Conservation (phyloP, 2,113 vertebrate genomes). For the Hepsetus odoe region DNA sequence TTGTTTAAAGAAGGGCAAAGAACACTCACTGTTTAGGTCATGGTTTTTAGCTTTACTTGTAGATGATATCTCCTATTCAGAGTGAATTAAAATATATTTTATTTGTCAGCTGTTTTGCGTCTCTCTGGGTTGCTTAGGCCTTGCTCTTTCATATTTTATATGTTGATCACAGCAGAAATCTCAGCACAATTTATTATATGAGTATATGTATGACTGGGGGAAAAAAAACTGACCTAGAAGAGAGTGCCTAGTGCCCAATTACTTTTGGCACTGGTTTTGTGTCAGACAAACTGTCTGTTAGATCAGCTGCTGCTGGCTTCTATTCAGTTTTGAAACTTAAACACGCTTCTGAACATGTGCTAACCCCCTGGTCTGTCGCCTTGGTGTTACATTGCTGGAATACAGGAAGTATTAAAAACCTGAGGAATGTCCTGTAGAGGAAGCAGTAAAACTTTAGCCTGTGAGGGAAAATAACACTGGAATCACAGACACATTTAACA, state of each 20-base stretch:
- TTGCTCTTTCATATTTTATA: neutral
- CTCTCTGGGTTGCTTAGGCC: neutral
- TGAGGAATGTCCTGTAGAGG: conserved; percentile 62
- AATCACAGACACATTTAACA: conserved; percentile 22
- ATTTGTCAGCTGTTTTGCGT: neutral
- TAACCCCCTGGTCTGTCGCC: neutral
- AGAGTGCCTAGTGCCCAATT: conserved; percentile 27
- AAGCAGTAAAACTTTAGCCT: conserved; percentile 30
- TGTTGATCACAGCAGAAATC: neutral
- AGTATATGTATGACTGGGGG: conserved; percentile 23
- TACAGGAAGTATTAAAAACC: conserved; percentile 48
- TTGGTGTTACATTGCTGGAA: conserved; percentile 26
- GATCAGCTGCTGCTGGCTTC: conserved; percentile 15
- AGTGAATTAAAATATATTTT: too few relatives aligned
- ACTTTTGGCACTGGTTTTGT: neutral
- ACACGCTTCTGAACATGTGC: conserved; percentile 19
- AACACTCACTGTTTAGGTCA: too few relatives aligned
- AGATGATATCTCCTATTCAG: too few relatives aligned
- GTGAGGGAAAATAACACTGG: conserved; percentile 44
- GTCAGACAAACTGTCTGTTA: neutral
- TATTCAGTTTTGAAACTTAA: neutral
- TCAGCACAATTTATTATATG: neutral
- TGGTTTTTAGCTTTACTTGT: too few relatives aligned
- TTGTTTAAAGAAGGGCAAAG: too few relatives aligned
- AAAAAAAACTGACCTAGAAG: conserved; percentile 33